phyloP scores from a whole-genome alignment of 2,888 invertebrate species.

The Lypha dubia region DNA sequence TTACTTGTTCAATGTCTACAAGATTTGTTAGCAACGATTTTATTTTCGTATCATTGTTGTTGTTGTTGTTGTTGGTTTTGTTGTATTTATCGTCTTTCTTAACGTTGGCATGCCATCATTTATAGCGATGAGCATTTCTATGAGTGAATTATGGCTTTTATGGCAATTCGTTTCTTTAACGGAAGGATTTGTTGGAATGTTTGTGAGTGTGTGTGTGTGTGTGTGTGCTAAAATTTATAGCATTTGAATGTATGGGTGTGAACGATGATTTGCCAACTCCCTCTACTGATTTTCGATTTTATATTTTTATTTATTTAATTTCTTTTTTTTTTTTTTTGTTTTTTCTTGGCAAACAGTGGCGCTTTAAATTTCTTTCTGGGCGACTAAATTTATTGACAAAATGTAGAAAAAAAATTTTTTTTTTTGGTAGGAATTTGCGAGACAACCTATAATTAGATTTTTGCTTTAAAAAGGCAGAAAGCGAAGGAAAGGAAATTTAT shows the following conservation, averaged over 20 bases:
- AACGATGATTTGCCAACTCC: constrained; percentile 66
- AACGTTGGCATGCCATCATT: constrained; percentile 66
- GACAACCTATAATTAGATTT: constrained; percentile 60
- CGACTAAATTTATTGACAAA: constrained; percentile 62
- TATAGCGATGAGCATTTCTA: constrained; percentile 65
- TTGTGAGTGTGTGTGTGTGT: constrained; percentile 20
- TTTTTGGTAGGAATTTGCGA: constrained; percentile 39
- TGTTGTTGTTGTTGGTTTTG: constrained; percentile 26
- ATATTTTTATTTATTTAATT: constrained; percentile 16
- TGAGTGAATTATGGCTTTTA: constrained; percentile 71
- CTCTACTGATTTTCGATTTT: constrained; percentile 58
- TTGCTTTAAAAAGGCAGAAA: neutral
- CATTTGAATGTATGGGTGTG: constrained; percentile 44
- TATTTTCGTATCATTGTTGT: constrained; percentile 16
- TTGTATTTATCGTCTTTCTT: constrained; percentile 68
- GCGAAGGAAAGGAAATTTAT: neutral
- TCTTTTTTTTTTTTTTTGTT: too few species aligned
- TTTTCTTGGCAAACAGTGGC: constrained; percentile 65
- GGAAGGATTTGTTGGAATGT: constrained; percentile 11
- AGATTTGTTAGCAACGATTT: constrained; percentile 63
- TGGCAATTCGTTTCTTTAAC: constrained; percentile 64
- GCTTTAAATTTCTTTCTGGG: constrained; percentile 52
- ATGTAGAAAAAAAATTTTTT: constrained; percentile 28
- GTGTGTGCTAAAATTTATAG: constrained; percentile 39
- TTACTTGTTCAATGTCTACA: constrained; percentile 15